phyloP scores from a whole-genome alignment of 2,797 vertebrate genomes.

The Rhinatrema bivittatum region DNA sequence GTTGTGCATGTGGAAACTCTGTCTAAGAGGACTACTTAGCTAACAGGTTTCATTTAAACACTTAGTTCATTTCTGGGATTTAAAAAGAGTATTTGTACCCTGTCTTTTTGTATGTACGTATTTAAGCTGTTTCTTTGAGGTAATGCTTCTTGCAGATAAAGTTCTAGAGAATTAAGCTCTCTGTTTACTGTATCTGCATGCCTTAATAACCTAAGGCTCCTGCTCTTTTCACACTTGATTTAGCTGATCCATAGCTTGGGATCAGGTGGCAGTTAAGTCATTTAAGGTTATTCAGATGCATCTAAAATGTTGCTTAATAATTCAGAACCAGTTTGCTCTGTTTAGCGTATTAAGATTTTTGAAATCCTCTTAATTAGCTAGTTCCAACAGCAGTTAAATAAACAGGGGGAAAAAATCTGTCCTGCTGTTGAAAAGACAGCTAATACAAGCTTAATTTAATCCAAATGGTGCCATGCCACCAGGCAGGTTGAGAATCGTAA shows the following conservation, averaged over 20 bases:
- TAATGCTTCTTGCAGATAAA: constrained; percentile 21
- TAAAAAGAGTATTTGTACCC: too few species aligned
- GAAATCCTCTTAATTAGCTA: constrained; percentile 64
- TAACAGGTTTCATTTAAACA: too few species aligned
- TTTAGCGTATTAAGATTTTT: constrained; percentile 63
- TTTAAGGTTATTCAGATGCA: constrained; percentile 65
- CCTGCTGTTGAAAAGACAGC: constrained; percentile 32
- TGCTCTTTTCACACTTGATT: constrained; percentile 61
- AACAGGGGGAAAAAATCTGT: constrained; percentile 38
- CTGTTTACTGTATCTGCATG: constrained; percentile 63
- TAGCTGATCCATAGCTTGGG: constrained; percentile 58
- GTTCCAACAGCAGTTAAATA: constrained; percentile 57
- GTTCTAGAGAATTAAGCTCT: constrained; percentile 53
- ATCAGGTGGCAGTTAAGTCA: constrained; percentile 63
- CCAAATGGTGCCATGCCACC: constrained; percentile 13
- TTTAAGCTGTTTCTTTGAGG: constrained; percentile 35
- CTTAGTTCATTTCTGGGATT: too few species aligned
- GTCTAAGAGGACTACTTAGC: too few species aligned
- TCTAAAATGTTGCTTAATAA: constrained; percentile 68
- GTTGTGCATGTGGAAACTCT: too few species aligned
- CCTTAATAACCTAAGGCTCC: constrained; percentile 47
- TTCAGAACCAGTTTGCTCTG: constrained; percentile 65
- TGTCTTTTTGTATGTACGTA: constrained; percentile 28
- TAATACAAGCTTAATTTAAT: constrained; percentile 32
- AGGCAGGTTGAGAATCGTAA: constrained; percentile 20